phyloP scores from a whole-genome alignment of 2,113 vertebrate species.

The Rattus rattus region DNA sequence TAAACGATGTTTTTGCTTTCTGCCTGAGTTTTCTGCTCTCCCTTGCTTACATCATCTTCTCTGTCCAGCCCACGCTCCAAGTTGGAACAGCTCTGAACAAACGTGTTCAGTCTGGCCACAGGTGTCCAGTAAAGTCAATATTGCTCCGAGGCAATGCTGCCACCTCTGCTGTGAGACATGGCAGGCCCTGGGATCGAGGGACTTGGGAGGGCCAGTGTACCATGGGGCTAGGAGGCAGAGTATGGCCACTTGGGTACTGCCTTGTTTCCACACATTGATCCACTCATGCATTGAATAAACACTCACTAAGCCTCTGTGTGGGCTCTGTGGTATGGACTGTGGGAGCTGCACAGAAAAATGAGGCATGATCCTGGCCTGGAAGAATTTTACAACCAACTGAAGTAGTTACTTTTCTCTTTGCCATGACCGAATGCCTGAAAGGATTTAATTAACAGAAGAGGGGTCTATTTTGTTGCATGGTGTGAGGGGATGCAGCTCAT shows the following conservation, averaged over 20 bases:
- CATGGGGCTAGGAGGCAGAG: not conserved
- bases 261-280: not conserved
- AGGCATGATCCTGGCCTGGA: not conserved
- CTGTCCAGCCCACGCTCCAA: slow-evolving; percentile 70
- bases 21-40: slow-evolving; percentile 47
- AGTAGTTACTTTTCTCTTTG: not conserved
- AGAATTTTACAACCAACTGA: not conserved
- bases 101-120: slow-evolving; percentile 12
- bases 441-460: not conserved
- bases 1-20: slow-evolving; percentile 55
- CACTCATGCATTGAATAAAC: not conserved
- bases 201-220: not conserved
- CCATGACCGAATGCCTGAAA: not conserved
- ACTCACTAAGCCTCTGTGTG: not conserved
- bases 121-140: not conserved
- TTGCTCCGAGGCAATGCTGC: not conserved
- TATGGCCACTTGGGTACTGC: not conserved
- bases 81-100: slow-evolving; percentile 48
- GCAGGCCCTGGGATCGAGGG: not conserved
- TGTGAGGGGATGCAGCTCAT: not conserved
- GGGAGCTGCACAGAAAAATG: not conserved
- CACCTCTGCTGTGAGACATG: not conserved
- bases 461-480: not conserved
- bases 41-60: slow-evolving; percentile 74
- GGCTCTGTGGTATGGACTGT: not conserved